These are phyloP conservation scores for Stegostoma tigrinum DNA, from an alignment of 2,113 vertebrate species.

Conservation along the genomic window DNA sequence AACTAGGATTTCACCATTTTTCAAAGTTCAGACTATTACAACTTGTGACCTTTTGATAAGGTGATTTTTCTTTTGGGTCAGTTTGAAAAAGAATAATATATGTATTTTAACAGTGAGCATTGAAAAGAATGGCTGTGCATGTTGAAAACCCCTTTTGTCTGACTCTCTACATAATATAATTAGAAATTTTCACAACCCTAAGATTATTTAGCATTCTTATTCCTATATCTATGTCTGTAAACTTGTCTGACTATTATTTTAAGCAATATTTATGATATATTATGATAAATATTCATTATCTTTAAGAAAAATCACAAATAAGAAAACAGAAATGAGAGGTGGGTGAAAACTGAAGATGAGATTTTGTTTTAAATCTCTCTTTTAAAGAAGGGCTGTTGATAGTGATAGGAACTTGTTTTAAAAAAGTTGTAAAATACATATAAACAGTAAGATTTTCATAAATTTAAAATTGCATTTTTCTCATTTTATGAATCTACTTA, in stretches of 20 bases:
- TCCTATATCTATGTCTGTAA: neutral
- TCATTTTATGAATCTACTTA: slow-evolving; percentile 1
- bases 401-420: neutral
- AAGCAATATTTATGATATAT: neutral
- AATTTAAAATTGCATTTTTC: slow-evolving; percentile 29
- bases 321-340: neutral
- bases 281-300: neutral
- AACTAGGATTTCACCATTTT: neutral
- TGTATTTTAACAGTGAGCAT: neutral
- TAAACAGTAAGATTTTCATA: neutral
- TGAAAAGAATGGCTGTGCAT: neutral
- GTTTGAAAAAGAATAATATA: neutral
- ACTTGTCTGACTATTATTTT: neutral
- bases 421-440: neutral
- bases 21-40: neutral
- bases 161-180: neutral
- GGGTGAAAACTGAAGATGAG: neutral
- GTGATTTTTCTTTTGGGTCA: neutral
- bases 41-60: neutral
- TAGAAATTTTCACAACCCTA: neutral
- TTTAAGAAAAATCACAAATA: neutral
- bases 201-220: neutral
- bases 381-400: neutral
- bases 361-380: neutral
- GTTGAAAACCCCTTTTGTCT: neutral